Evolutionary conservation across 2,888 invertebrate species (phyloP), one percentile per base, ranked within the genome.

Genomic region (Drosophila stalkeri): DNA sequence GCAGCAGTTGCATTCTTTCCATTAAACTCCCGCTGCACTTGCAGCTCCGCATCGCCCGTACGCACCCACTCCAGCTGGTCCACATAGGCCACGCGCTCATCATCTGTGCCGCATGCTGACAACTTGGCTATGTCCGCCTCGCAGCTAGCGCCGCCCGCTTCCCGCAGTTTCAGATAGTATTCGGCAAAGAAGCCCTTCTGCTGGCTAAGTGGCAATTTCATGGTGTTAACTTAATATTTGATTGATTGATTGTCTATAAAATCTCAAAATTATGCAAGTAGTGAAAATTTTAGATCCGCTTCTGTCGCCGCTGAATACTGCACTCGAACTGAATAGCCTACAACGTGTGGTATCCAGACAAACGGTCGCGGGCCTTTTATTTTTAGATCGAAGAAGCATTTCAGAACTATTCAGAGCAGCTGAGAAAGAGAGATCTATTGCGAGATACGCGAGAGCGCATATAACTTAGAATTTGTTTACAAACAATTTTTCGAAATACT

Each of bases 41-140:
- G 93, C 91, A 96, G 81, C 76, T 94, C 92, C 87, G 94, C 89
- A 91, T 92, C 85, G 81, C 93, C 90, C 86, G 91, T 81, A 78
- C 93, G 87, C 90, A 95, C 90, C 93, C 93, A 92, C 12, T 91
- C 93, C 64, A 94, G 92, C 72, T 93, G 92, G 59, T 94, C 94
- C 85, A 95, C 93, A 93, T 94, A 96, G 67, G 94, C 94, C 66
- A 96, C 95, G 67, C 96, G 94, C 71, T 96, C 95, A 64, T 94
- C 93, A 91, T 96, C 96, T 65, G 94, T 94, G 84, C 94, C 94
- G 79, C 96, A 94, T 88, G 94, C 93, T 44, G 94, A 93, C 90
- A 97, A 96, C 83, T 94, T 94, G 81, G 95, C 95, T 73, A 95
- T 94, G 66, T 95, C 94, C 57, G 94, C 93, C 73, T 94, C 94